Conservation (phyloP, 2,888 invertebrate species). For the Nemapogon koenigi region DNA sequence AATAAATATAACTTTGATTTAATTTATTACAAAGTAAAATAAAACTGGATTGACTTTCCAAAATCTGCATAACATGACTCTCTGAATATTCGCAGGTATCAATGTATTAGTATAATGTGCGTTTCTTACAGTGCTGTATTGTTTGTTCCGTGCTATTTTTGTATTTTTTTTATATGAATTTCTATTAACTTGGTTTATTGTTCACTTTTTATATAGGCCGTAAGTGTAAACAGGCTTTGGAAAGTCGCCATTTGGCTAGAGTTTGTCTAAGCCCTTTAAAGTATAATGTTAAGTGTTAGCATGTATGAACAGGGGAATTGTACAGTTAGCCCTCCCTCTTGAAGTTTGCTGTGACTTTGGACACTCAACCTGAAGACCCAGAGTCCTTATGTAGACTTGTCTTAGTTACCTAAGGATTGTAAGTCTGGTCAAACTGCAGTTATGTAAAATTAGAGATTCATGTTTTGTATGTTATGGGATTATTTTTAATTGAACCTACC, state of each 20-base stretch:
- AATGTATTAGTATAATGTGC: too few species aligned
- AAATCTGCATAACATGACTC: conserved; percentile 40
- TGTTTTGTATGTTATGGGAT: conserved; percentile 36
- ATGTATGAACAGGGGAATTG: conserved; percentile 62
- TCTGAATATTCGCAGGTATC: too few species aligned
- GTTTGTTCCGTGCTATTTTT: too few species aligned
- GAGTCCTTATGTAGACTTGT: too few species aligned
- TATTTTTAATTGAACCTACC: conserved; percentile 60
- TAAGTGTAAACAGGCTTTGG: conserved; percentile 64
- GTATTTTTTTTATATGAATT: too few species aligned
- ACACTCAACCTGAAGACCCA: too few species aligned
- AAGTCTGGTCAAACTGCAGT: too few species aligned
- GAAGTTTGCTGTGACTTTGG: conserved; percentile 63
- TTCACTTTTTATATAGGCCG: too few species aligned
- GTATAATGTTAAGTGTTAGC: conserved; percentile 64
- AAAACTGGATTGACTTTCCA: conserved; percentile 59
- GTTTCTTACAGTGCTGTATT: too few species aligned
- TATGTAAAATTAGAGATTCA: conserved; percentile 60
- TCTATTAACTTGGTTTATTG: too few species aligned
- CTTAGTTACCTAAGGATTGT: too few species aligned
- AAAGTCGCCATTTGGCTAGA: conserved; percentile 57
- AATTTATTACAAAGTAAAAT: conserved; percentile 64
- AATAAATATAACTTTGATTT: conserved; percentile 63
- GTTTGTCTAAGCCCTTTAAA: conserved; percentile 55
- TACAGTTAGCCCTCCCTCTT: conserved; percentile 65